Evolutionary conservation across 1,140 invertebrate species (phyloP).

Genomic region (Drosophila kanapiae): DNA sequence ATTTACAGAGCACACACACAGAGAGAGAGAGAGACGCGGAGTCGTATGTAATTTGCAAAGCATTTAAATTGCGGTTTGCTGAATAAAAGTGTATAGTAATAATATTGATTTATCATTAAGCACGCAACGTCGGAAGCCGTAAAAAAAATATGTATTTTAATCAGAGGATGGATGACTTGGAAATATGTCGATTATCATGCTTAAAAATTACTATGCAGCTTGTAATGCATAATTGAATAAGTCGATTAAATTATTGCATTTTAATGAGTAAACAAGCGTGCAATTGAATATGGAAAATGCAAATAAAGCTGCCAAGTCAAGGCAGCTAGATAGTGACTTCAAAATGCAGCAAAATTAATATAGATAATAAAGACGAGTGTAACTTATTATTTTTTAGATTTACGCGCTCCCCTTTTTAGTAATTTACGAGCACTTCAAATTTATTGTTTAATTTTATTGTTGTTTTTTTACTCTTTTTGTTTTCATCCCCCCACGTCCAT

Average conservation of each 20-base stretch:
- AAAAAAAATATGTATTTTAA: conserved; percentile 35
- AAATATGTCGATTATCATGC: conserved; percentile 46
- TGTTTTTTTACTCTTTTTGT: conserved; percentile 39
- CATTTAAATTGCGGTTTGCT: conserved; percentile 30
- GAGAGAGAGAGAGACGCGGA: not conserved
- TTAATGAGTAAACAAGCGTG: conserved; percentile 48
- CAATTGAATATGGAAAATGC: conserved; percentile 37
- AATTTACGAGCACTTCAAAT: conserved; percentile 54
- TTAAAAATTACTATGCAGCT: conserved; percentile 35
- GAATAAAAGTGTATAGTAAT: conserved; percentile 20
- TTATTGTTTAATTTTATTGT: conserved; percentile 49
- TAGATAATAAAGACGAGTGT: conserved; percentile 21
- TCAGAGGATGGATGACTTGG: conserved; percentile 21
- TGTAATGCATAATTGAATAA: conserved; percentile 59
- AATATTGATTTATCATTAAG: conserved; percentile 54
- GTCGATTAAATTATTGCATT: conserved; percentile 56
- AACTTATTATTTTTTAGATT: conserved; percentile 42
- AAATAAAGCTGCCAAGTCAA: conserved; percentile 31
- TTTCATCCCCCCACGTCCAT: conserved; percentile 16
- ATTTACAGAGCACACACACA: conserved; percentile 27
- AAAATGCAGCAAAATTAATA: not conserved
- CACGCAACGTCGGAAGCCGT: conserved; percentile 19
- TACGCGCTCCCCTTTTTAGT: conserved; percentile 46
- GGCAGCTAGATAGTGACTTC: not conserved
- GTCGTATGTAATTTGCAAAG: conserved; percentile 22